Conservation (phyloP, 2,113 vertebrate genomes). For the Paraplagusia blochii region DNA sequence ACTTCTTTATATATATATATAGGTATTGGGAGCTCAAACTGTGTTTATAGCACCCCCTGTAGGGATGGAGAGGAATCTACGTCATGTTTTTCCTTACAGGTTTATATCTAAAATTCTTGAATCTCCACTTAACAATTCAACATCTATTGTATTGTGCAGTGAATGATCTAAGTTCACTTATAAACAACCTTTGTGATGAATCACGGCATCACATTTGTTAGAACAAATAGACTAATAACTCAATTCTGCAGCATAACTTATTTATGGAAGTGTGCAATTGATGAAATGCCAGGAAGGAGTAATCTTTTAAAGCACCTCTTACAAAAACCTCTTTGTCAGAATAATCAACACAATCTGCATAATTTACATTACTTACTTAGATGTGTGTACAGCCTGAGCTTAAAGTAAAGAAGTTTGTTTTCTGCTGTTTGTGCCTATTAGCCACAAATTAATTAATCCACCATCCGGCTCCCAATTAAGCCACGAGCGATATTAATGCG, state of each 20-base stretch:
- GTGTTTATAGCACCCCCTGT: too few species aligned
- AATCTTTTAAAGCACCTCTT: constrained; percentile 71
- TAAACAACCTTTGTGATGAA: constrained; percentile 46
- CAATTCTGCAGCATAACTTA: constrained; percentile 57
- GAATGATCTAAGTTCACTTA: constrained; percentile 44
- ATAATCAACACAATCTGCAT: constrained; percentile 81
- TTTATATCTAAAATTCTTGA: too few species aligned
- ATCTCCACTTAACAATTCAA: too few species aligned
- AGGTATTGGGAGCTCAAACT: too few species aligned
- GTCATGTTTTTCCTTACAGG: too few species aligned
- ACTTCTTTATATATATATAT: too few species aligned
- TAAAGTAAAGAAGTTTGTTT: constrained; percentile 85
- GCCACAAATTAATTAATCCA: constrained; percentile 82
- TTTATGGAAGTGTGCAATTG: constrained; percentile 73
- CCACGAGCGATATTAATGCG: constrained; percentile 80
- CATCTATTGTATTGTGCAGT: constrained; percentile 35
- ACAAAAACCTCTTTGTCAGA: constrained; percentile 75
- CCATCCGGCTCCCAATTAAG: constrained; percentile 74
- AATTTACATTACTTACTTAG: constrained; percentile 82
- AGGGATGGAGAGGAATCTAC: too few species aligned
- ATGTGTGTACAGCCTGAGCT: constrained; percentile 68
- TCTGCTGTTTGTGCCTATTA: constrained; percentile 83
- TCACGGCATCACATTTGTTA: constrained; percentile 49
- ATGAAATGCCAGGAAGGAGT: constrained; percentile 71
- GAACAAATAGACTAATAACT: constrained; percentile 61